Conservation (phyloP, 2,888 invertebrate species). For the Unio delphinus region DNA sequence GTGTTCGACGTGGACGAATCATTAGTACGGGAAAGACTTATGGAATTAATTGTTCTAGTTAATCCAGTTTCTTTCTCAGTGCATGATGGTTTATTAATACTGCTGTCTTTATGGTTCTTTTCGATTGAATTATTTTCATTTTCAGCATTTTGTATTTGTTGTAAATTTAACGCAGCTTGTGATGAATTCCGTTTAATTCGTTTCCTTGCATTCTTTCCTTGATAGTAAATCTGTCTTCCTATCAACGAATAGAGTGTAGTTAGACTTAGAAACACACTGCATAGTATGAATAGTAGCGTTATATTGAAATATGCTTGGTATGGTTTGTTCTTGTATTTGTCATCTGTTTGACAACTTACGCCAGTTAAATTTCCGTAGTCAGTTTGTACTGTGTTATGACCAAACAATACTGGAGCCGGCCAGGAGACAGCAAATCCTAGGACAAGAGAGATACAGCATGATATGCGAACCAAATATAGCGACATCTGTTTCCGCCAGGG, state of each 20-base stretch:
- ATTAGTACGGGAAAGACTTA: too few species aligned
- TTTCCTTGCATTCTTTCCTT: too few species aligned
- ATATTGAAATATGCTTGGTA: conserved; percentile 44
- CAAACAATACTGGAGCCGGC: conserved; percentile 49
- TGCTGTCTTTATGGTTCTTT: too few species aligned
- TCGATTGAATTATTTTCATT: too few species aligned
- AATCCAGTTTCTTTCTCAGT: too few species aligned
- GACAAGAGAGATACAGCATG: conserved; percentile 13
- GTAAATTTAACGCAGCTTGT: too few species aligned
- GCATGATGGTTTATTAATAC: too few species aligned
- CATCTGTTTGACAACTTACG: conserved; percentile 42
- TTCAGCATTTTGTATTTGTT: too few species aligned
- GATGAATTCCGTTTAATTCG: too few species aligned
- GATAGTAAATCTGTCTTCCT: conserved; percentile 12
- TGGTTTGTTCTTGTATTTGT: conserved; percentile 27
- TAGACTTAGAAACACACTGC: conserved; percentile 25
- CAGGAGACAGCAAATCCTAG: conserved; percentile 32
- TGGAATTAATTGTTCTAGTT: too few species aligned
- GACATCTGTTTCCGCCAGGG: conserved; percentile 47
- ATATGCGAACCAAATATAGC: conserved; percentile 22
- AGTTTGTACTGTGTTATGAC: conserved; percentile 36
- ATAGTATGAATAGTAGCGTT: conserved; percentile 36
- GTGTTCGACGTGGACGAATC: too few species aligned
- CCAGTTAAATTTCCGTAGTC: conserved; percentile 31
- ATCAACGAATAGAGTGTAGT: conserved; percentile 40